Percentiles rank a stretch among this genome's conserved stretches.
Evolutionary conservation across 1,140 invertebrate genomes (phyloP).

Genomic region (Trichonephila clavata): DNA sequence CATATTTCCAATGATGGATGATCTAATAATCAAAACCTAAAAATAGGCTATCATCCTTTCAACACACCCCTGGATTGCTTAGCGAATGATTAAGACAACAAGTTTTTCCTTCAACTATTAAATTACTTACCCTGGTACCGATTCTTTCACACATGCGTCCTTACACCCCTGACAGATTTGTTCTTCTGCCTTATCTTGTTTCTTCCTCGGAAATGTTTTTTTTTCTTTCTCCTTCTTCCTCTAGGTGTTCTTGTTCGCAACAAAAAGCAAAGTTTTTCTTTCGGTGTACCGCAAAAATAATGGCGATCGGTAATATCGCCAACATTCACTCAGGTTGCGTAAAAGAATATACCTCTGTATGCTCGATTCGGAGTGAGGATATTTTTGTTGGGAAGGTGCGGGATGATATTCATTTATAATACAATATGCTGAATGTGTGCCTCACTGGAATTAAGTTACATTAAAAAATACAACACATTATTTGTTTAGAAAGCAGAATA

Average conservation of each 20-base stretch:
- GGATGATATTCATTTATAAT: no score
- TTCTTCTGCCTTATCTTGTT: background rate
- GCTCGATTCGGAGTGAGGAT: no score
- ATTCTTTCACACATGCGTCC: background rate
- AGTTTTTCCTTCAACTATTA: background rate
- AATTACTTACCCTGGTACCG: background rate
- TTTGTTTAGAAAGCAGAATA: no score
- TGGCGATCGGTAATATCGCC: background rate
- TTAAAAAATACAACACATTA: no score
- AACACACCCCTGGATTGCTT: background rate
- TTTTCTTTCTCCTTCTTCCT: background rate
- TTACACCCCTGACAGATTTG: background rate
- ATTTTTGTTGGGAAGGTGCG: no score
- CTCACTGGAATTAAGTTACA: no score
- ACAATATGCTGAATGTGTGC: no score
- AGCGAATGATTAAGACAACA: background rate
- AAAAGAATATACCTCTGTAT: no score
- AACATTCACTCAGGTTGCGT: no score
- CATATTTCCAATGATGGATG: background rate
- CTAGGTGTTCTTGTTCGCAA: background rate
- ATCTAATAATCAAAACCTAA: constrained; percentile 26
- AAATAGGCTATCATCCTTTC: constrained; percentile 5
- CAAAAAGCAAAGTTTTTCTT: background rate
- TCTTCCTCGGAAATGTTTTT: background rate
- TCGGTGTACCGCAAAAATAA: background rate